Conservation (phyloP, 2,113 vertebrate genomes). For the Leucoraja erinaceus region DNA sequence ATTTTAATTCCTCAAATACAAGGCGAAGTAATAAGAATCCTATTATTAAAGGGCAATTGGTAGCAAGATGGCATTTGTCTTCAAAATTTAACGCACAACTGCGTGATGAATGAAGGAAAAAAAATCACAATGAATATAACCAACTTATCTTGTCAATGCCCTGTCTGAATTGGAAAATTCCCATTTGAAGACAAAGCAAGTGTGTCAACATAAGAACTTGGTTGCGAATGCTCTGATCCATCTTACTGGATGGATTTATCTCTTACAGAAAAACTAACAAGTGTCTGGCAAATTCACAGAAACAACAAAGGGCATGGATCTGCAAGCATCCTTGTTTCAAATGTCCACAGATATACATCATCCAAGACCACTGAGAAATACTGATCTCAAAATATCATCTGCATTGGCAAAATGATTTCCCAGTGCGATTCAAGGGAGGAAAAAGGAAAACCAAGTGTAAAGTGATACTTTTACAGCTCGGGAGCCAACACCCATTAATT, state of each 20-base stretch:
- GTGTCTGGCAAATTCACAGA: not conserved
- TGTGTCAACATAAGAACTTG: not conserved
- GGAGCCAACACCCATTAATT: not conserved
- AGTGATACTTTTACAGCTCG: not conserved
- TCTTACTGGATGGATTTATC: not conserved
- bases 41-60: not conserved
- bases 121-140: not conserved
- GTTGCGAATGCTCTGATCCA: not conserved
- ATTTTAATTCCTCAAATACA: not conserved
- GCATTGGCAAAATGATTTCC: not conserved
- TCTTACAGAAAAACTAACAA: not conserved
- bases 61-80: not conserved
- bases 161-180: not conserved
- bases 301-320: not conserved
- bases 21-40: not conserved
- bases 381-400: not conserved
- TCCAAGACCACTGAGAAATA: not conserved
- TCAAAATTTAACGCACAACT: not conserved
- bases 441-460: not conserved
- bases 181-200: not conserved
- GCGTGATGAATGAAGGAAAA: not conserved
- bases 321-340: not conserved
- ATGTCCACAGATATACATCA: too few species aligned
- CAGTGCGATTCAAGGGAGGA: not conserved
- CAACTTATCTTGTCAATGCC: too few species aligned